phyloP scores from a whole-genome alignment of 2,113 vertebrate genomes.

The Poicephalus meyeri region DNA sequence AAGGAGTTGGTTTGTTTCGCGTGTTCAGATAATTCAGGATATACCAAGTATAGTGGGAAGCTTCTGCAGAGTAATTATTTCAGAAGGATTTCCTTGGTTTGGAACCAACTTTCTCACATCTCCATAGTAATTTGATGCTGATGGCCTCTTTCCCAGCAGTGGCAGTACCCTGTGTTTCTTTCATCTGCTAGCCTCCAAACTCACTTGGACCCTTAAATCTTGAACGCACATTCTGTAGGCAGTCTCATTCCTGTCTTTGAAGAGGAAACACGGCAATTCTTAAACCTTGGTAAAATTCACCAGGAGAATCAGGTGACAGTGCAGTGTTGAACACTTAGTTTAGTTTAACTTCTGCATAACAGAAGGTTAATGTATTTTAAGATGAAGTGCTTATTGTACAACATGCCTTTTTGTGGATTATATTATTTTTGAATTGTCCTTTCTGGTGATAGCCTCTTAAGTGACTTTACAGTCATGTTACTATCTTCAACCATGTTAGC shows the following conservation, averaged over 20 bases:
- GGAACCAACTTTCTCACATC: background rate
- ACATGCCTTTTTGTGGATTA: background rate
- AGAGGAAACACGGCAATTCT: background rate
- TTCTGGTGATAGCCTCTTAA: background rate
- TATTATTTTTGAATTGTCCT: background rate
- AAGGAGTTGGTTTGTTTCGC: background rate
- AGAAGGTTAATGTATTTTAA: background rate
- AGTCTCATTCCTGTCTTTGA: background rate
- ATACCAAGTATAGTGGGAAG: background rate
- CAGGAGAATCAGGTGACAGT: background rate
- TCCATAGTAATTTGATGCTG: background rate
- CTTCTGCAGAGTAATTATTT: background rate
- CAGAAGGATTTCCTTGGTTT: background rate
- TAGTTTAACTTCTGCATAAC: background rate
- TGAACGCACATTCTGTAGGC: background rate
- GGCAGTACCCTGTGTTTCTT: background rate
- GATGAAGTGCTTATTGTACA: background rate
- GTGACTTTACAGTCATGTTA: background rate
- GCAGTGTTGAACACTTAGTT: background rate
- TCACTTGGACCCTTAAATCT: background rate
- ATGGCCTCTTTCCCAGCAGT: background rate
- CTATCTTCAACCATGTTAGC: background rate
- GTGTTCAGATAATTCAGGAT: background rate
- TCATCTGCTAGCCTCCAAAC: background rate
- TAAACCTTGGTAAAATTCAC: background rate